These are phyloP conservation scores for Etia nguti DNA, from an alignment of 2,113 vertebrate genomes.

Conservation along the genomic window DNA sequence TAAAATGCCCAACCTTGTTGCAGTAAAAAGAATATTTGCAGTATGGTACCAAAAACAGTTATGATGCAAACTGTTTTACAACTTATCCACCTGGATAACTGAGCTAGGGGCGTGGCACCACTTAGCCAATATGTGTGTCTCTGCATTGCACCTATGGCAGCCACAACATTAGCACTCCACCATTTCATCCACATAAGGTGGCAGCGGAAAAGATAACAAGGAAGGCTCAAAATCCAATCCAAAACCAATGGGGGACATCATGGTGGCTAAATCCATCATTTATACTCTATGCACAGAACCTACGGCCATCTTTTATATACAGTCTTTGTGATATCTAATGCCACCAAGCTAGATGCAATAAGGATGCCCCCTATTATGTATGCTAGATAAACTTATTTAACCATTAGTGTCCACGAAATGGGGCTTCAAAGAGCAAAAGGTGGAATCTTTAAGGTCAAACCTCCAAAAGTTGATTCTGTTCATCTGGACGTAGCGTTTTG, in stretches of 20 bases:
- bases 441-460: neutral
- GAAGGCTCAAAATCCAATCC: neutral
- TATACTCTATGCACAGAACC: neutral
- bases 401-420: neutral
- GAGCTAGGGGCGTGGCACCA: accelerated
- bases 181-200: neutral
- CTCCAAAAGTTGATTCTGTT: no score
- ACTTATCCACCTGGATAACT: neutral
- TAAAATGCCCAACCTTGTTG: neutral
- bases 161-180: neutral
- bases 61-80: neutral
- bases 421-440: neutral
- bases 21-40: neutral
- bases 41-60: neutral
- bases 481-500: no score
- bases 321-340: neutral
- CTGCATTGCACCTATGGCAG: neutral
- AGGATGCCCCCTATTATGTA: neutral
- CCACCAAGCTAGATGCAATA: neutral
- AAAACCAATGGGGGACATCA: neutral
- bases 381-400: neutral
- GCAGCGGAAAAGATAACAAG: neutral
- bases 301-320: neutral
- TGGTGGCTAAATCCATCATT: neutral
- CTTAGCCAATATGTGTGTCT: neutral